Evolutionary conservation across 2,113 vertebrate genomes (phyloP), one percentile per base, ranked within the genome.

Genomic region (Sprattus sprattus): DNA sequence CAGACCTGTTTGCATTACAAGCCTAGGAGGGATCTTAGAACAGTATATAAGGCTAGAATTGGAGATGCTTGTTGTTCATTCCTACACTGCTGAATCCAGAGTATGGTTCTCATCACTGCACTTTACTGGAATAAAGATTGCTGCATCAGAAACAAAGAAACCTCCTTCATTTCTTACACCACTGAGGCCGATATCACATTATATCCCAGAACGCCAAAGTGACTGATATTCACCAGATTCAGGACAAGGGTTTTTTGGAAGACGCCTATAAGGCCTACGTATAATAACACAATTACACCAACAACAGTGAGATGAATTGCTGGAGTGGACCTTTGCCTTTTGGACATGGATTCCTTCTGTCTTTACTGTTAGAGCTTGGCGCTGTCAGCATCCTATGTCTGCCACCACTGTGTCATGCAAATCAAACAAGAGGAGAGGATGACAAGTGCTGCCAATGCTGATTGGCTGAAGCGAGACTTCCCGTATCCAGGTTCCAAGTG

Each of bases 401-500:
- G 71, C 28, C 71, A 83, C 52, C 9, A 78, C n/a, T 18, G 52
- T 16, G 44, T 60, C 25, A 32, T 54, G 81, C 25, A 81, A 83
- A 83, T 85, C 52, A 85, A 85, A 83, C 64, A 64, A 44, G 50
- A 44, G 13, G 9, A 81, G 22, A 28, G 71, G 71, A 78, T 80
- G 81, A 10, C 78, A 16, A 49, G 20, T 78, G 6, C 84, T 57
- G 84, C 84, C 84, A 87, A 32, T 1, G 60, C n/a, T 16, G 75
- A 32, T 67, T 67, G 44, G 86, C 52, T 0, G 13, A n/a, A 11
- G 3, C 32, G 16, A 32, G 28, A 39, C 52, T 64, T 22, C 84
- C 64, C 8, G 50, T 81, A 81, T 85, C 87, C 87, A 88, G 71
- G 71, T 46, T 81, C 71, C 45, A 60, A 85, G 83, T 47, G 83